Base-by-base conservation (phyloP, 2,113 vertebrate genomes). In the Psephotus haematonotus region DNA sequence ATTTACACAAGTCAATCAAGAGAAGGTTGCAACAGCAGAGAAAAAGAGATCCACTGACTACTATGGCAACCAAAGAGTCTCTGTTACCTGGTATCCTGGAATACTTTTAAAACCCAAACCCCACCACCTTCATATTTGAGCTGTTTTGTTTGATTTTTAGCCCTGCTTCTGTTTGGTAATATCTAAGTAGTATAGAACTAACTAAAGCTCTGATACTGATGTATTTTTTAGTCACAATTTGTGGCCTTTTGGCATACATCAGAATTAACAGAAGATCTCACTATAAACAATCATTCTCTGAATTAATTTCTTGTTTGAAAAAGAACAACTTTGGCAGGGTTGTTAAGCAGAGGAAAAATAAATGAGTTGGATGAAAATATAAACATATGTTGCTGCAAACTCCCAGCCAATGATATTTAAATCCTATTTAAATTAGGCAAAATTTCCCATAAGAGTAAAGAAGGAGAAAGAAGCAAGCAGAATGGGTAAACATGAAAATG, bases 331-430 rank as follows among this genome's bases (percentile, higher is more conserved):
- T 92, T 94, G 93, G 71, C 90, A 94, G 39, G 50, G 24, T 39
- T 78, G 60, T 68, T 95, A 78, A 86, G 64, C 68, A 86, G 46
- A 94, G 68, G 31, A 93, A 94, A 94, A 96, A 88, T 74, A 88
- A 95, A 95, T 78, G 20, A 92, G 50, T 63, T 95, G 85, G 80
- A 93, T 81, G 82, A 92, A 94, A 86, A 88, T 88, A 78, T 16
- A 95, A 96, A 74, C 94, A 95, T 96, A 95, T 95, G 93, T 68
- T 90, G 71, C 79, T 88, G 85, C 77, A 93, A 96, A 88, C 16
- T 92, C 77, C 67, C 60, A 86, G 85, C 79, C 90, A 94, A 90
- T 93, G 72, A 33, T 96, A 92, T 96, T 96, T 94, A 96, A 96
- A 92, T 95, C 60, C 76, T 71, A 70, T 96, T 93, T 93, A 93